Base-by-base conservation (phyloP, 2,888 invertebrate genomes). In the Phengaris alcon region DNA sequence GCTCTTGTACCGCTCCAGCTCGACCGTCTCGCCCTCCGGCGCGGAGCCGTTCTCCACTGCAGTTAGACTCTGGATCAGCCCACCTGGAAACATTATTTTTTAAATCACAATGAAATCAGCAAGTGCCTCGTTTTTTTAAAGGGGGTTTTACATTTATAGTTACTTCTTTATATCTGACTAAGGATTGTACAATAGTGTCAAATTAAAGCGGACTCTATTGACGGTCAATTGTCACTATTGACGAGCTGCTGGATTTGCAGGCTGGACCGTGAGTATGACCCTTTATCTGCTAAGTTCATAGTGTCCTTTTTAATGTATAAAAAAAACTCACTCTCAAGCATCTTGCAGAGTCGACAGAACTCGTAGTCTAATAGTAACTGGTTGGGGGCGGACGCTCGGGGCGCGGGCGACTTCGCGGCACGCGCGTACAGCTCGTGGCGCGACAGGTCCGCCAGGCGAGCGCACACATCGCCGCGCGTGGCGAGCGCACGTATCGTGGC, bases 301-400 rank as follows among this genome's bases (percentile, higher is more conserved):
- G 4, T 35, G 35, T 35, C 2, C 35, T 35, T 35, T 35, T 35
- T 6, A 48, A 48, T 48, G 8, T 48, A 6, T 46, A 8, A 48
- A 7, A 7, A 6, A 35, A 54, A 85, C 88, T 86, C 82, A 95
- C 96, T 93, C 91, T 97, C 97, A 54, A 97, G 88, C 0, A 95
- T 95, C 88, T 98, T 99, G 87, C 98, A 97, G 48, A 99, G 93
- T 84, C 96, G 96, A 84, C 99, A 98, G 93, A 99, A 99, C 90
- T 99, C 98, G 86, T 97, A 98, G 88, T 99, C 99, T 68, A 99
- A 94, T 75, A 99, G 92, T 22, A 99, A 94, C 79, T 99, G 98
- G 0, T 93, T 92, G 4, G 97, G 93, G 75, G 95, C 93, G 86
- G 96, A 96, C 12, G 96, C 97, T 69, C 96, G 94, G 52, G 97